Conservation (phyloP, 1,140 invertebrate species). For the Drosophila busckii region DNA sequence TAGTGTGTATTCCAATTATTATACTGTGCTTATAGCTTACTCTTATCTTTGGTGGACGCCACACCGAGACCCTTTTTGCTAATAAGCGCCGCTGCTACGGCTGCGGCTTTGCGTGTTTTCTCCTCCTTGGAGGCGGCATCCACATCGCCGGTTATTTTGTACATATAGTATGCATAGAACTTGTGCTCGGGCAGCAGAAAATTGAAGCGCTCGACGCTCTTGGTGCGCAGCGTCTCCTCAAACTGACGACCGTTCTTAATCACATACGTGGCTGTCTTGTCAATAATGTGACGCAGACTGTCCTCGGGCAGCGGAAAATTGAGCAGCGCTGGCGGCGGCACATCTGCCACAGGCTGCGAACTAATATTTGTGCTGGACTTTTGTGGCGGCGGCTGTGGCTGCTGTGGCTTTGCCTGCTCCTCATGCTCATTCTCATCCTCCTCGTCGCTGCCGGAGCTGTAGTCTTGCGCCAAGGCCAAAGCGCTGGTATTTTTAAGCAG, state of each 20-base stretch:
- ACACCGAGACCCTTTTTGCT: conserved; percentile 62
- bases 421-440: conserved; percentile 64
- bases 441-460: conserved; percentile 80
- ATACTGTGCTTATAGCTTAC: not conserved
- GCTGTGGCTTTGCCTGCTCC: conserved; percentile 1
- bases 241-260: conserved; percentile 96
- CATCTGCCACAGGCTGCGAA: not conserved
- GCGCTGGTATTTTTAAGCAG: conserved; percentile 79
- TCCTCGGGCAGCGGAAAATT: conserved; percentile 85
- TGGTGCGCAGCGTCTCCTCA: conserved; percentile 91
- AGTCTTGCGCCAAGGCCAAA: conserved; percentile 81
- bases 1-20: too few species aligned
- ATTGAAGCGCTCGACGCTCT: conserved; percentile 91
- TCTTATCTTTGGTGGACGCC: conserved; percentile 31
- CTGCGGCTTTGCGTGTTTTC: conserved; percentile 56
- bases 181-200: conserved; percentile 87
- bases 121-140: conserved; percentile 74
- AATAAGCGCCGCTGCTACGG: conserved; percentile 60
- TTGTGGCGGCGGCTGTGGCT: not conserved
- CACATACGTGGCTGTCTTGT: conserved; percentile 97
- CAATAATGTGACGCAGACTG: conserved; percentile 92
- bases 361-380: not conserved
- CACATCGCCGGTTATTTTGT: conserved; percentile 80
- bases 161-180: conserved; percentile 88
- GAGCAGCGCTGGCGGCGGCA: conserved; percentile 54